phyloP scores from a whole-genome alignment of 2,888 invertebrate species.

The Epinotia bilunana region DNA sequence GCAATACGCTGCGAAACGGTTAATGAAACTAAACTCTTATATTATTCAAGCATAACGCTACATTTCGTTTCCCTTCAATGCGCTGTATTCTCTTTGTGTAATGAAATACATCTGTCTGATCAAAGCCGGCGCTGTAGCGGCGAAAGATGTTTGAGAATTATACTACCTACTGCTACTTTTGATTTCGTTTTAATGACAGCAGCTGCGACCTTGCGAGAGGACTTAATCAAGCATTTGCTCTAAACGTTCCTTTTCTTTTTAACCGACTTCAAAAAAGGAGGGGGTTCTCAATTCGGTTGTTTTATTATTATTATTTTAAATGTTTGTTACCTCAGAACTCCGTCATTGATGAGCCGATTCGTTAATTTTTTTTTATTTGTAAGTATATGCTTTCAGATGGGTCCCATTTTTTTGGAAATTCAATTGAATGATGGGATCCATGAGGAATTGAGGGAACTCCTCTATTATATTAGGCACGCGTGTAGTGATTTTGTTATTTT shows the following conservation, averaged over 20 bases:
- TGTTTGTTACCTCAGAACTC: no score
- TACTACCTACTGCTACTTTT: constrained; percentile 64
- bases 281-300: no score
- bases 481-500: no score
- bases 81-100: constrained; percentile 55
- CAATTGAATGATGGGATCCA: no score
- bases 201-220: constrained; percentile 55
- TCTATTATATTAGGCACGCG: no score
- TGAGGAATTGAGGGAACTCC: no score
- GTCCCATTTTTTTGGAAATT: no score
- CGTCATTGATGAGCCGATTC: no score
- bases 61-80: constrained; percentile 47
- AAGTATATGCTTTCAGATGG: no score
- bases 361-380: no score
- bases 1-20: not conserved
- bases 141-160: constrained; percentile 64
- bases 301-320: no score
- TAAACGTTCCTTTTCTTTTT: constrained; percentile 43
- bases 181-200: constrained; percentile 70
- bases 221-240: constrained; percentile 55
- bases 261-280: no score
- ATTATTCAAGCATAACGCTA: constrained; percentile 52
- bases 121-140: constrained; percentile 50
- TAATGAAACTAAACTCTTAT: constrained; percentile 50
- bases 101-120: constrained; percentile 58